Evolutionary conservation across 1,140 invertebrate genomes (phyloP), one percentile per base, ranked within the genome.

Genomic region (Pogonomyrmex californicus): DNA sequence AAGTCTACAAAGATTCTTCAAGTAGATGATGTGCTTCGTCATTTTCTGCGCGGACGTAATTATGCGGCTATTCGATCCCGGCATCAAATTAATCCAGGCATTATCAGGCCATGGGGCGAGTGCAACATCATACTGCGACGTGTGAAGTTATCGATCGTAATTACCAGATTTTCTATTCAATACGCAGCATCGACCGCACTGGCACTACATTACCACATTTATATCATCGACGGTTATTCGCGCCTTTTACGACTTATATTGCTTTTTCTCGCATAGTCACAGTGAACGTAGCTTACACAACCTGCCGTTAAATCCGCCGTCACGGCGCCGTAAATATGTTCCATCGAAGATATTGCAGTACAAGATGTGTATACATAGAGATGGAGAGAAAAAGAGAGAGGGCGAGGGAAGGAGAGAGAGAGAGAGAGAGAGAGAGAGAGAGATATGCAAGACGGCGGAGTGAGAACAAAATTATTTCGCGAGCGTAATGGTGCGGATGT

Each of bases 391-490:
- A 23, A 3, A n/a, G 66, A 38, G 23, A 14, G 63, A 38, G 71
- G 30, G n/a, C 33, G 23, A n/a, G 12, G 66, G 63, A 23, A n/a
- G 33, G n/a, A 17, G 1, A 9, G 7, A n/a, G 23, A 56, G 2
- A n/a, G 30, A 54, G 47, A 54, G 12, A 75, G 63, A 23, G 23
- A n/a, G n/a, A 17, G 1, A 9, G 7, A n/a, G 23, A 56, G 2
- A n/a, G 30, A 54, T 36, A 54, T 30, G 51, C 5, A 62, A 70
- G 38, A 58, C 47, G 41, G 47, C 47, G 41, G 47, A 71, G 66
- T 70, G 41, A 70, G 51, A 82, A 70, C 63, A 62, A 86, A 83
- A 63, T 83, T 75, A 83, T 83, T 83, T 83, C 68, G 79, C 79
- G 68, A 30, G 68, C 68, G 79, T 83, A 83, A 83, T 83, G 79